A percentile compares a stretch with the other conserved stretches of the same genome.
Evolutionary conservation across 2,888 invertebrate species (phyloP).

Genomic region (Sericinus montela): DNA sequence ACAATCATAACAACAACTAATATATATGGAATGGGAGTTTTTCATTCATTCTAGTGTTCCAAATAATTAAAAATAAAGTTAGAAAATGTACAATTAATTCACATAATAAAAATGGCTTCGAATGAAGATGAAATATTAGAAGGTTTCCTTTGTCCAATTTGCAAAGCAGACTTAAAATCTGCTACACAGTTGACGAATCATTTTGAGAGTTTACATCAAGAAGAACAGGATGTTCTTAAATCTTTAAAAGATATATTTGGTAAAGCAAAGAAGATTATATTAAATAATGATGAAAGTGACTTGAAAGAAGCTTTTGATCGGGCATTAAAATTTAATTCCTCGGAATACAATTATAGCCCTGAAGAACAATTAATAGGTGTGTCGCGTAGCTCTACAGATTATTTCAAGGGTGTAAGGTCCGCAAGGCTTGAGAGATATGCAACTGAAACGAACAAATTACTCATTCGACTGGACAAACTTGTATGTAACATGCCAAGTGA

Average conservation of each 20-base stretch:
- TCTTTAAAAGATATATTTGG: slow-evolving; percentile 91
- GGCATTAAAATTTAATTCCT: slow-evolving; percentile 64
- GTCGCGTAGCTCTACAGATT: slow-evolving; percentile 83
- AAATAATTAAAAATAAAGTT: too few species aligned
- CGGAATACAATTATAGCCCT: slow-evolving; percentile 47
- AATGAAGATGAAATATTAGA: slow-evolving; percentile 85
- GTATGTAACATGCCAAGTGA: slow-evolving; percentile 88
- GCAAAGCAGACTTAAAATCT: slow-evolving; percentile 93
- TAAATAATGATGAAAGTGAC: slow-evolving; percentile 86
- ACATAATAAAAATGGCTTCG: slow-evolving; percentile 47
- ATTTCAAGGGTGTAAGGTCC: slow-evolving; percentile 84
- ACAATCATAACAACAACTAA: too few species aligned
- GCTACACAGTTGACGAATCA: slow-evolving; percentile 90
- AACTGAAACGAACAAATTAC: slow-evolving; percentile 95
- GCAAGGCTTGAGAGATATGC: slow-evolving; percentile 90
- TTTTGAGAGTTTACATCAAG: slow-evolving; percentile 92
- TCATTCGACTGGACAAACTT: slow-evolving; percentile 95
- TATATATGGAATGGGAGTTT: too few species aligned
- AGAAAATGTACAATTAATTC: slow-evolving; percentile 25
- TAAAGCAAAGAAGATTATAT: slow-evolving; percentile 94
- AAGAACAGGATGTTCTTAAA: slow-evolving; percentile 90
- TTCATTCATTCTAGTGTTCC: too few species aligned
- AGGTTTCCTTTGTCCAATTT: slow-evolving; percentile 97
- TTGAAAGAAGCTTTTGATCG: slow-evolving; percentile 79
- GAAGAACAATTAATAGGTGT: slow-evolving; percentile 83